These are phyloP conservation scores for Squalus acanthias DNA, from an alignment of 2,797 vertebrate genomes.

Conservation along the genomic window DNA sequence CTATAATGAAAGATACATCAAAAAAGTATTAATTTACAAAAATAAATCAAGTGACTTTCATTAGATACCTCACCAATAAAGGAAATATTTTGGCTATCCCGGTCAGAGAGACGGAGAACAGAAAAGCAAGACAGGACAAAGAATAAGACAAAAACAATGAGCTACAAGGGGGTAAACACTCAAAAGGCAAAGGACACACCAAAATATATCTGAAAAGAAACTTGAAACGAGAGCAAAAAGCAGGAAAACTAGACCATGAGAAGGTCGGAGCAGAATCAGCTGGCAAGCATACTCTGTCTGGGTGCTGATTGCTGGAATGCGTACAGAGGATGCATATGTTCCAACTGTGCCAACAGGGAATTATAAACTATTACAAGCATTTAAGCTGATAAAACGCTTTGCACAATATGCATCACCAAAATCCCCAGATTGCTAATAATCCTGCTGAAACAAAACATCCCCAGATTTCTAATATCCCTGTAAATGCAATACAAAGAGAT, in stretches of 20 bases:
- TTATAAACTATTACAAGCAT: conserved; percentile 24
- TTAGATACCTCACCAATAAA: no score
- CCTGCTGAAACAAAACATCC: neutral
- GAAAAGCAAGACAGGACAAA: neutral
- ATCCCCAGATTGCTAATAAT: conserved; percentile 32
- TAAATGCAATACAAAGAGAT: neutral
- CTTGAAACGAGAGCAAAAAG: neutral
- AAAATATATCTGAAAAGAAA: neutral
- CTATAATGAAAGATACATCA: neutral
- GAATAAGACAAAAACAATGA: neutral
- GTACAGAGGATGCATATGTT: neutral
- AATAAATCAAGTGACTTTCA: neutral
- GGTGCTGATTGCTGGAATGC: neutral
- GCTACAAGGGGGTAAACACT: neutral
- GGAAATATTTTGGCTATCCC: neutral
- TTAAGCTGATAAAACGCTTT: conserved; percentile 23
- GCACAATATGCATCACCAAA: conserved; percentile 3
- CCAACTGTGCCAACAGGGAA: neutral
- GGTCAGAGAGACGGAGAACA: neutral
- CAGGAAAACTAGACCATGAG: neutral
- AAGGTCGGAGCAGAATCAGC: neutral
- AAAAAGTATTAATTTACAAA: neutral
- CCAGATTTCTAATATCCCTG: neutral
- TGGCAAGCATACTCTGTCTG: neutral
- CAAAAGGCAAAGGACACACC: neutral